These are phyloP conservation scores for Drosophila yakuba DNA, from an alignment of 1,140 invertebrate genomes.

Conservation along the genomic window DNA sequence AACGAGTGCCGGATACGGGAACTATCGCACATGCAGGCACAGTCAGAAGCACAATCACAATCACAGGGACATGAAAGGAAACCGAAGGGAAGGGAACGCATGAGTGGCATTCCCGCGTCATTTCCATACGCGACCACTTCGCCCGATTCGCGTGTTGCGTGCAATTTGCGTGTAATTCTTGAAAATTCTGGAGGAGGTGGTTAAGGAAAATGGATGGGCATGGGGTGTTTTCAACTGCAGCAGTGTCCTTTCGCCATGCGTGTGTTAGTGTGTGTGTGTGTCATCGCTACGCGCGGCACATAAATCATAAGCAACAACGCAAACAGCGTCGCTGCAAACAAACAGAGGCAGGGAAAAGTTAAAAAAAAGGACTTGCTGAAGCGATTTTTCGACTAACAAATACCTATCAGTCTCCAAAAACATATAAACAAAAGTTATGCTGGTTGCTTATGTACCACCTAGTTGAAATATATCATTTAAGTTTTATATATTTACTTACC, in stretches of 20 bases:
- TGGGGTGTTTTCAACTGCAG: conserved; percentile 26
- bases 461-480: too few species aligned
- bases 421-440: too few species aligned
- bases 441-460: too few species aligned
- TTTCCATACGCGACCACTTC: conserved; percentile 63
- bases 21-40: conserved; percentile 63
- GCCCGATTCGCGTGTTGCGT: conserved; percentile 73
- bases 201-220: background rate
- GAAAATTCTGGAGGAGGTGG: conserved; percentile 21
- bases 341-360: conserved; percentile 18
- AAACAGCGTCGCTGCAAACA: conserved; percentile 68
- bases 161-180: conserved; percentile 81
- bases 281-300: conserved; percentile 74
- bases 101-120: conserved; percentile 75
- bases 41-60: conserved; percentile 38
- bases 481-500: too few species aligned
- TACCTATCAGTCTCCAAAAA: background rate
- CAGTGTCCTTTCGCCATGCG: conserved; percentile 26
- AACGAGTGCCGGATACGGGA: conserved; percentile 35
- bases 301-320: conserved; percentile 77
- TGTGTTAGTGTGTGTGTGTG: conserved; percentile 41
- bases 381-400: fast-evolving
- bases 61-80: conserved; percentile 22
- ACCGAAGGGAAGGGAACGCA: conserved; percentile 39
- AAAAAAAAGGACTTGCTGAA: conserved; percentile 24